Conservation (phyloP, 2,797 vertebrate species). For the Sebastes variabilis region DNA sequence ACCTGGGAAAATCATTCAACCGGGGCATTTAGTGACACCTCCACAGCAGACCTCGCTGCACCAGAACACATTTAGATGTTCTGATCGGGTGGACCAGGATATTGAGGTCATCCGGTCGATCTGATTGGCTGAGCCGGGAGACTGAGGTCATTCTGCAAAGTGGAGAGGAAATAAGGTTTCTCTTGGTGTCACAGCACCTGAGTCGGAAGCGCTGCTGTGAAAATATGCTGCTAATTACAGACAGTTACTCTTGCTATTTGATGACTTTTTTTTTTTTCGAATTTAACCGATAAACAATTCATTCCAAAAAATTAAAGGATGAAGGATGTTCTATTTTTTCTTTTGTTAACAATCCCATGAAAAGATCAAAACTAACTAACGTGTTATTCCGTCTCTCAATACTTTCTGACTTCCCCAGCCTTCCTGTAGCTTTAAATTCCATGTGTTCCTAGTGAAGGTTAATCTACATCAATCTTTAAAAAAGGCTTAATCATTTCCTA, state of each 20-base stretch:
- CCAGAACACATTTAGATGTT: constrained; percentile 76
- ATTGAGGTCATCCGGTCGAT: constrained; percentile 77
- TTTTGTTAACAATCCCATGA: neutral
- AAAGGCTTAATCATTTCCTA: neutral
- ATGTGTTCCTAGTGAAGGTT: neutral
- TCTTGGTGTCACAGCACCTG: constrained; percentile 7
- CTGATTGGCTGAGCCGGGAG: constrained; percentile 69
- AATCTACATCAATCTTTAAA: neutral
- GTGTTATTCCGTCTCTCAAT: too few relatives aligned
- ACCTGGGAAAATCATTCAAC: constrained; percentile 70
- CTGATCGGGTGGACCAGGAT: constrained; percentile 78
- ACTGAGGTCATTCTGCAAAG: constrained; percentile 39
- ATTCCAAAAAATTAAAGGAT: neutral
- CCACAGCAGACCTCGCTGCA: constrained; percentile 43
- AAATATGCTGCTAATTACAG: constrained; percentile 19
- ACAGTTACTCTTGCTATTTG: neutral
- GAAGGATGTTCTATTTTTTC: neutral
- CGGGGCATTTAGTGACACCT: constrained; percentile 56
- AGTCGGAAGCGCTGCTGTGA: neutral
- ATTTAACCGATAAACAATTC: neutral
- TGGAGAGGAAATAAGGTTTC: constrained; percentile 63
- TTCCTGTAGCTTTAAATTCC: neutral
- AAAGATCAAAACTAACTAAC: neutral
- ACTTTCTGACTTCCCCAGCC: neutral
- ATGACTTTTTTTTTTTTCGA: neutral